A percentile compares a stretch with the other conserved stretches of the same genome.
phyloP scores from a whole-genome alignment of 2,113 vertebrate genomes.

The Halcyon senegalensis region DNA sequence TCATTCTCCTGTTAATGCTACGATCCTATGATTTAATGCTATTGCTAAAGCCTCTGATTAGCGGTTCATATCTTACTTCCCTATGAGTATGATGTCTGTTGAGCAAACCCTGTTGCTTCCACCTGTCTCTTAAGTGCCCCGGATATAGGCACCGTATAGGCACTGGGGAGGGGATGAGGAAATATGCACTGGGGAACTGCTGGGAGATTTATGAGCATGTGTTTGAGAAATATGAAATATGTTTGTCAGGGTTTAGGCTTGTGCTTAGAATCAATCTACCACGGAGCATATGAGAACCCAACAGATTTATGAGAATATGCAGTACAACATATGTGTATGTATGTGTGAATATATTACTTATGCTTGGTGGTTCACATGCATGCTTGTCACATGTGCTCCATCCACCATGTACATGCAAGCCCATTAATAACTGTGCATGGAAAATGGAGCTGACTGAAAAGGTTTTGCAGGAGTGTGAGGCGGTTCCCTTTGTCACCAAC shows the following conservation, averaged over 20 bases:
- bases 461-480: background rate
- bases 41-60: background rate
- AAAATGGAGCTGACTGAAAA: background rate
- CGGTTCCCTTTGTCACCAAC: background rate
- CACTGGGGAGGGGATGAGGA: background rate
- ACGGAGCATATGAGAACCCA: background rate
- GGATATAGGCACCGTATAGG: rapidly evolving
- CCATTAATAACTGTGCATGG: rapidly evolving
- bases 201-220: background rate
- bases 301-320: background rate
- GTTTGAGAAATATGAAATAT: background rate
- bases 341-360: background rate
- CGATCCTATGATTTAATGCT: background rate
- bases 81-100: background rate
- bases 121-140: background rate
- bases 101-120: background rate
- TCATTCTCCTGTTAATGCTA: background rate
- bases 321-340: rapidly evolving
- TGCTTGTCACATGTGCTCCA: background rate
- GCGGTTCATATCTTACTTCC: background rate
- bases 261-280: background rate
- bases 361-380: background rate
- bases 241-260: background rate
- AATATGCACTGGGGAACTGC: background rate
- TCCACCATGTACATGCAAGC: background rate